Base-by-base conservation (phyloP, 2,113 vertebrate species). In the Gnathonemus longibarbis region DNA sequence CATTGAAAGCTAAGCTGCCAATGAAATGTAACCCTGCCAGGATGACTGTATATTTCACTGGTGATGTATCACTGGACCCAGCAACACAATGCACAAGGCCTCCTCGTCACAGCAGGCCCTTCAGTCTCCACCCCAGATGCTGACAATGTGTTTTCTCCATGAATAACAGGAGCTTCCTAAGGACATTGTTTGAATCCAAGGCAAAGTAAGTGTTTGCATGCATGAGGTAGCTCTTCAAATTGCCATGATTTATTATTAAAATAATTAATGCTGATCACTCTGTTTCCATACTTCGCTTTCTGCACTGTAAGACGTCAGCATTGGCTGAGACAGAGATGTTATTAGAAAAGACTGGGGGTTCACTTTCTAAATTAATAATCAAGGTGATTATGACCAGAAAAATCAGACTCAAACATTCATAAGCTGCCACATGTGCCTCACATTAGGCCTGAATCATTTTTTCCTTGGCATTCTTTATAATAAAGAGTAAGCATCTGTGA, bases 301-400 rank as follows among this genome's bases (percentile, higher is more conserved):
- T 83, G 42, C 39, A 83, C 13, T 19, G 77, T 45, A 45, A 21
- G 45, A 84, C 39, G 45, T 84, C 80, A 84, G 80, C 19, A 84
- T 84, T 84, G 83, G 83, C 83, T n/a, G 45, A 46, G 45, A 24
- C 42, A 48, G 83, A 84, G 39, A 84, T 48, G 19, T 84, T 84
- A 46, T 80, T 80, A 80, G 17, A 80, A 80, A 19, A 42, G 74
- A 19, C 74, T 19, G 11, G 70, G 35, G 83, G 42, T 48, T 48
- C 83, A 45, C 17, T 84, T 84, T 84, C 46, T n/a, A 46, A 46
- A 84, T 84, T 84, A 24, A 84, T 84, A 46, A 84, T 84, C 45
- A n/a, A 46, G 83, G 83, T 84, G 83, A 46, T 84, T 24, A 84
- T 84, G 83, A 46, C 83, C 83, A 84, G 39, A 84, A 84, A 48